These are phyloP conservation scores for Atrichornis clamosus DNA, from an alignment of 2,113 vertebrate species.

Conservation along the genomic window DNA sequence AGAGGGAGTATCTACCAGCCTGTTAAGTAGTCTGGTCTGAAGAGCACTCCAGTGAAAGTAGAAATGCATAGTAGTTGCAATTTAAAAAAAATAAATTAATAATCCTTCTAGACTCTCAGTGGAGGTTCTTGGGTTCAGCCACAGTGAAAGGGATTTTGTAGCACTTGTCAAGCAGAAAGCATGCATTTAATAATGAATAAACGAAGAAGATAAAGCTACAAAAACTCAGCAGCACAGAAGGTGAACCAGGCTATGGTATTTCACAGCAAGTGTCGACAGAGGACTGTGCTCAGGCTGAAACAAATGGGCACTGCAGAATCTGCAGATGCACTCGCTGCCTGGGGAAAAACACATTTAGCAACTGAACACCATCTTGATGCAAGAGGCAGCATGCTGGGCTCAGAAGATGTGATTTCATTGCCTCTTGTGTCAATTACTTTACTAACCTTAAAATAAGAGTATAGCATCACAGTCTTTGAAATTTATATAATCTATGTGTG, in stretches of 20 bases:
- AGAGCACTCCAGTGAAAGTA: neutral
- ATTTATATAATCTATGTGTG: neutral
- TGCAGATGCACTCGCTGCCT: neutral
- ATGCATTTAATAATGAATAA: constrained; percentile 48
- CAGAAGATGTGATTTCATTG: neutral
- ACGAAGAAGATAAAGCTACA: constrained; percentile 6
- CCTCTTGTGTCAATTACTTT: neutral
- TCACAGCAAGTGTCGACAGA: constrained; percentile 12
- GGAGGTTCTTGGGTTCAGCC: constrained; percentile 3
- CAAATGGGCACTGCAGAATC: constrained; percentile 14
- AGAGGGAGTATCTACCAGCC: neutral
- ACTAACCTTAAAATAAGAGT: neutral
- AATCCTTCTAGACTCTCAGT: neutral
- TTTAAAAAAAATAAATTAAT: neutral
- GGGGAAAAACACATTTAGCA: neutral
- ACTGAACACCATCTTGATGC: neutral
- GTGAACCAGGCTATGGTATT: constrained; percentile 28
- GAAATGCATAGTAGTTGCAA: neutral
- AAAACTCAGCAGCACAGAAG: constrained; percentile 25
- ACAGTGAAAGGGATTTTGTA: constrained; percentile 28
- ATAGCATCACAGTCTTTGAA: neutral
- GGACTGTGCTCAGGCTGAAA: constrained; percentile 13
- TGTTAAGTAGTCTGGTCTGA: neutral
- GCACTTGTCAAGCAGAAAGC: constrained; percentile 34
- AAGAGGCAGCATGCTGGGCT: neutral